Percentiles rank a stretch among this genome's conserved stretches.
These are phyloP conservation scores for Tachuris rubrigastra DNA, from an alignment of 2,113 vertebrate species.

Conservation along the genomic window DNA sequence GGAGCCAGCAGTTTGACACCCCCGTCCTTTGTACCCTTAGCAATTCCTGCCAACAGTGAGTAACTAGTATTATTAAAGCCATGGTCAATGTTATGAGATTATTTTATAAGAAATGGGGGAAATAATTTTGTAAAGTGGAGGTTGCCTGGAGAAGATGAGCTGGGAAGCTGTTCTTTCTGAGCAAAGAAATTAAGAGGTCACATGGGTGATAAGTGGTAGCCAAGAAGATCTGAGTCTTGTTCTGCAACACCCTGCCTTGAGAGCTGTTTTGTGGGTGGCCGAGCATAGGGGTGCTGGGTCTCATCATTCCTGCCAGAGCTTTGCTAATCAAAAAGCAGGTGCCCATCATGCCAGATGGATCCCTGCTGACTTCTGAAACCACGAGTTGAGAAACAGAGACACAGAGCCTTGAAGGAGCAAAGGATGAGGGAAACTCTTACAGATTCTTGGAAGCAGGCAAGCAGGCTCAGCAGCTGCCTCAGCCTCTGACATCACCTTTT, in stretches of 20 bases:
- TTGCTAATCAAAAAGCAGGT: not conserved
- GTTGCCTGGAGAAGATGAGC: not conserved
- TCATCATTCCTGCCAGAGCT: not conserved
- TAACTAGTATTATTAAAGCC: not conserved
- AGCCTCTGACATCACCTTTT: slow-evolving; percentile 15
- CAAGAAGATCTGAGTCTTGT: not conserved
- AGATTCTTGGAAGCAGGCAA: not conserved
- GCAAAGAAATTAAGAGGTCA: not conserved
- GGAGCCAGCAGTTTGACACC: not conserved
- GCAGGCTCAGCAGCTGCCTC: not conserved
- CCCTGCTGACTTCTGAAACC: not conserved
- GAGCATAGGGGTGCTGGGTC: not conserved
- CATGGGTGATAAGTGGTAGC: not conserved
- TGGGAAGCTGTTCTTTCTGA: not conserved
- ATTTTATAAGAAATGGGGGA: not conserved
- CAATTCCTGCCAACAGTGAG: not conserved
- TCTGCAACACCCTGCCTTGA: not conserved
- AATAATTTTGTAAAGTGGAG: not conserved
- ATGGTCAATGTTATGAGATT: not conserved
- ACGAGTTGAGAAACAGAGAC: not conserved
- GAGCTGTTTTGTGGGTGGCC: not conserved
- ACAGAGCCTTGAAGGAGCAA: not conserved
- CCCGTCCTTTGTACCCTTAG: not conserved
- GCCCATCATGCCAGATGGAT: not conserved
- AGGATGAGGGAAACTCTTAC: not conserved